These are phyloP conservation scores for Otus sunia DNA, from an alignment of 2,113 vertebrate species.

Conservation along the genomic window DNA sequence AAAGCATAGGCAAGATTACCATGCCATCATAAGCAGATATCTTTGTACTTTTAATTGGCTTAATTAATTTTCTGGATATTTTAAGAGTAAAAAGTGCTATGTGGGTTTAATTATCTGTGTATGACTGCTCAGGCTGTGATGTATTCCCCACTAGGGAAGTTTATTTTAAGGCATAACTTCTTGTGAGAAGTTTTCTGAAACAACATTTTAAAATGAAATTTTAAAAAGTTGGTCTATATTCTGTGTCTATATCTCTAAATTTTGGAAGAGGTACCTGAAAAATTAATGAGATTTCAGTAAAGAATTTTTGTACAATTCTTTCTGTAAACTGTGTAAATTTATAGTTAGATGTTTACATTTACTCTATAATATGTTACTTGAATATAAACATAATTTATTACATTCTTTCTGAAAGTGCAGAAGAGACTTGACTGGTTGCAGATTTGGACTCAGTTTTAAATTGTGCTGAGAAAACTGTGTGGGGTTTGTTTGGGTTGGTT, in stretches of 20 bases:
- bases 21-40: background rate
- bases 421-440: background rate
- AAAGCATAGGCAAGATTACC: background rate
- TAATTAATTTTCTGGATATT: conserved; percentile 9
- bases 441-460: background rate
- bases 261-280: background rate
- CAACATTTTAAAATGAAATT: background rate
- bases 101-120: background rate
- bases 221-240: background rate
- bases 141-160: background rate
- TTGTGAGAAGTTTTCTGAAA: background rate
- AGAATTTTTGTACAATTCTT: background rate
- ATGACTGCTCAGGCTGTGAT: background rate
- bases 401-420: background rate
- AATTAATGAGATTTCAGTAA: background rate
- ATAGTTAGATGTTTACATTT: background rate
- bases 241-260: background rate
- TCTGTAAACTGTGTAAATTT: background rate
- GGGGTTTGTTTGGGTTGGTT: background rate
- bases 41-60: background rate
- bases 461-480: background rate
- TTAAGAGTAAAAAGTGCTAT: background rate
- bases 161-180: background rate
- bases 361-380: background rate
- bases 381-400: background rate